Base-by-base conservation (phyloP, 2,888 invertebrate genomes). In the Argyra leucocephala region DNA sequence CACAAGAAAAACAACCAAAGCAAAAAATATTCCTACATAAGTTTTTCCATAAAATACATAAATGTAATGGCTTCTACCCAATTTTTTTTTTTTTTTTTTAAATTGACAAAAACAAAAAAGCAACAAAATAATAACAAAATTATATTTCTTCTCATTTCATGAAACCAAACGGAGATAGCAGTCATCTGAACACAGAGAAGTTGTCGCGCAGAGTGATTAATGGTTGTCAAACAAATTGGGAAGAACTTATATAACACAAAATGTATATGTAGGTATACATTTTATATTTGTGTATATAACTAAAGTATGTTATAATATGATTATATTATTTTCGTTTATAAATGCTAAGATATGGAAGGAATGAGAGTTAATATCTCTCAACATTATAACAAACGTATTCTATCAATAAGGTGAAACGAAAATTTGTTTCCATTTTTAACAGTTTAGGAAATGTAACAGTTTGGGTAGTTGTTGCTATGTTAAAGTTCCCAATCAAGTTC, bases 201-300 rank as follows among this genome's bases (percentile, higher is more conserved):
- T 75, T 75, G 74, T 74, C 74, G 74, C 74, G 69, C 72, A 70
- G 72, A 72, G 74, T 75, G 74, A 75, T 75, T 75, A 75, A 75
- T 75, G 74, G 73, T 74, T 74, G 74, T 74, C 74, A 75, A 75
- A 75, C 74, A 75, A 75, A 75, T 75, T 74, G 73, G 71, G 70
- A 70, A 71, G 69, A 67, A 61, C 61, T 61, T 61, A 61, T 61
- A 61, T n/a, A 9, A 21, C 12, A 57, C 12, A 57, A 57, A 31
- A 31, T 31, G 2, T n/a, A 48, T 37, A 37, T 37, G 12, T 10
- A 12, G 5, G 48, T 48, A 37, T 37, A 15, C 10, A 48, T 18
- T 48, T 5, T 18, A 48, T 18, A 18, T 9, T 18, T 48, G 18
- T 48, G 48, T 15, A 15, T 48, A n/a, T 48, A 18, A 18, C 1